A percentile compares a stretch with the other conserved stretches of the same genome.
These are phyloP conservation scores for Peromyscus aztecus DNA, from an alignment of 2,797 vertebrate species.

Conservation along the genomic window DNA sequence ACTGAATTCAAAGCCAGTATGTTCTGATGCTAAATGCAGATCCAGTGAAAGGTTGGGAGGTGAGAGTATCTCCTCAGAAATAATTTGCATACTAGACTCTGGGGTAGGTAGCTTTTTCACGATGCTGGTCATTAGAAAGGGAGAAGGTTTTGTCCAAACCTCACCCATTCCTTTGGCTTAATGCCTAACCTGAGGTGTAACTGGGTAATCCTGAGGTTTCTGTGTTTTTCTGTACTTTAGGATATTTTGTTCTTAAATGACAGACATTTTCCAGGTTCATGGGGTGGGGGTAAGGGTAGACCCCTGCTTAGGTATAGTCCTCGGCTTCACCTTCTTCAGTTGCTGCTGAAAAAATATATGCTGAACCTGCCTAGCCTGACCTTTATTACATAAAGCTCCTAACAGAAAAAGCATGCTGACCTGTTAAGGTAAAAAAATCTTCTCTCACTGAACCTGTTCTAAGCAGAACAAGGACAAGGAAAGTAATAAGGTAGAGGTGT, in stretches of 20 bases:
- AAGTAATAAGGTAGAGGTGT: background rate
- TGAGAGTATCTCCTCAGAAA: background rate
- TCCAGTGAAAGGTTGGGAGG: background rate
- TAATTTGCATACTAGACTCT: background rate
- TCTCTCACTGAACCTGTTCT: background rate
- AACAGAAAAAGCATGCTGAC: background rate
- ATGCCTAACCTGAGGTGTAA: background rate
- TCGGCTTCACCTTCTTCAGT: background rate
- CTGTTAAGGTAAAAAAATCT: background rate
- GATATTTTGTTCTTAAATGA: background rate
- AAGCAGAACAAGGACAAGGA: slow-evolving; percentile 4
- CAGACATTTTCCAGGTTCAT: background rate
- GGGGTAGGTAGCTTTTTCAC: background rate
- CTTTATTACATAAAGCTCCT: background rate
- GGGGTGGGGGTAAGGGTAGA: background rate
- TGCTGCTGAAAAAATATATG: background rate
- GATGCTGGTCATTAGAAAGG: background rate
- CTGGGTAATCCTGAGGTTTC: background rate
- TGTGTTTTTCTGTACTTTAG: background rate
- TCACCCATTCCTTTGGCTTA: background rate
- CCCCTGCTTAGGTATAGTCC: background rate
- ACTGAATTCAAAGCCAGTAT: background rate
- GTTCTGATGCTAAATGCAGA: background rate
- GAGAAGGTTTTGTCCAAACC: background rate
- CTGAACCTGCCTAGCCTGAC: background rate